A percentile compares a stretch with the other conserved stretches of the same genome.
Conservation (phyloP, 2,113 vertebrate species). For the Tursiops truncatus region DNA sequence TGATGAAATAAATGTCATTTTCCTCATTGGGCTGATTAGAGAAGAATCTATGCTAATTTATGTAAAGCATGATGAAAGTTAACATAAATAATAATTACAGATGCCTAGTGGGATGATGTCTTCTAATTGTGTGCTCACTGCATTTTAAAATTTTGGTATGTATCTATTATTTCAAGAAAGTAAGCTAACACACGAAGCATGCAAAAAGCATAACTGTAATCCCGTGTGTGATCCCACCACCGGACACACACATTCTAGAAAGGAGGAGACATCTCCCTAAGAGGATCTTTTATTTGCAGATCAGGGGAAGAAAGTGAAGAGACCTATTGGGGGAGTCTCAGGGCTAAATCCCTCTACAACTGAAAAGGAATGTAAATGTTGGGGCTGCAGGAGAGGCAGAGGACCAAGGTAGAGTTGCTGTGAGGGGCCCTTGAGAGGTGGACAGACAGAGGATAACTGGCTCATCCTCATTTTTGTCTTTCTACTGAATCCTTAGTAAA, state of each 20-base stretch:
- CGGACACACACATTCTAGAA: neutral
- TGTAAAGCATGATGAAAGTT: constrained; percentile 1
- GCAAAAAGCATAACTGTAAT: neutral
- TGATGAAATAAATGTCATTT: neutral
- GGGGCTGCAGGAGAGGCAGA: neutral
- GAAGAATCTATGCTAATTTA: constrained; percentile 6
- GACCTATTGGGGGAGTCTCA: neutral
- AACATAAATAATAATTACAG: neutral
- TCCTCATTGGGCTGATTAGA: neutral
- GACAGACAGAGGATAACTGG: neutral
- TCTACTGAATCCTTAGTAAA: neutral
- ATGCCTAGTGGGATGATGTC: neutral
- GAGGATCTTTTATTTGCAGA: neutral
- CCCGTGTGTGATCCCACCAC: neutral
- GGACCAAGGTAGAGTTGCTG: neutral
- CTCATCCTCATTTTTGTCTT: neutral
- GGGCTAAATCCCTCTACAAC: neutral
- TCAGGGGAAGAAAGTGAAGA: neutral
- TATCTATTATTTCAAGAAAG: neutral
- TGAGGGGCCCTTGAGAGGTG: neutral
- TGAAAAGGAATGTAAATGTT: neutral
- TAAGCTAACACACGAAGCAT: neutral
- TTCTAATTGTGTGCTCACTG: neutral
- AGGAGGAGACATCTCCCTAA: neutral
- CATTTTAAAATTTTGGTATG: neutral